Evolutionary conservation across 2,113 vertebrate species (phyloP).

Genomic region (Holacanthus passer): DNA sequence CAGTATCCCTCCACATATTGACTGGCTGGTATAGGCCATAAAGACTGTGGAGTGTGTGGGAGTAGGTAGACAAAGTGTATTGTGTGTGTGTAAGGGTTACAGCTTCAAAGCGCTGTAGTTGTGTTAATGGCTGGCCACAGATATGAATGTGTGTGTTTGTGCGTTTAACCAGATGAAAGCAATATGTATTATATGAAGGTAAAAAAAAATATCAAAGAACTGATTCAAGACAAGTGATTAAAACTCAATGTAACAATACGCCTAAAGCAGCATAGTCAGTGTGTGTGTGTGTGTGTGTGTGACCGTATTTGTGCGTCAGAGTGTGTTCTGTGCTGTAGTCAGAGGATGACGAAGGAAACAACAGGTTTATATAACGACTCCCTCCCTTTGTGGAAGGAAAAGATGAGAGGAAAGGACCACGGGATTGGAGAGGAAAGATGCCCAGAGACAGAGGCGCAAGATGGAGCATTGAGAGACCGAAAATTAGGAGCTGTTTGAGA

Average conservation of each 20-base stretch:
- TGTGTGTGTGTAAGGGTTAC: not conserved
- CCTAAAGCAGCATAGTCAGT: slow-evolving; percentile 1
- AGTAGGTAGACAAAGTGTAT: slow-evolving; percentile 6
- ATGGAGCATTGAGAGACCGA: not conserved
- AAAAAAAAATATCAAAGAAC: slow-evolving; percentile 5
- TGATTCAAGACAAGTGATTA: not conserved
- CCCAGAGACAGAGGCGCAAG: not conserved
- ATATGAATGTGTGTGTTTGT: not conserved
- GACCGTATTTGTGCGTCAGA: slow-evolving; percentile 28
- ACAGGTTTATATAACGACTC: slow-evolving; percentile 68
- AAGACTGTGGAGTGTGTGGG: slow-evolving; percentile 5
- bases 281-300: not conserved
- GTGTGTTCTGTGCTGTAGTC: slow-evolving; percentile 30
- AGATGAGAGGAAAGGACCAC: slow-evolving; percentile 24
- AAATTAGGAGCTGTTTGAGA: slow-evolving; percentile 5
- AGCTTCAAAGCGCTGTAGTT: not conserved
- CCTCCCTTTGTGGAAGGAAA: slow-evolving; percentile 34
- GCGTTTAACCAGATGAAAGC: slow-evolving; percentile 8
- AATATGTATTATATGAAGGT: not conserved
- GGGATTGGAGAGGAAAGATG: slow-evolving; percentile 17
- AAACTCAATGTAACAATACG: not conserved
- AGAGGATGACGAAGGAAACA: slow-evolving; percentile 53
- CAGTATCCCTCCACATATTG: not conserved
- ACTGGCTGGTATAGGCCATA: not conserved
- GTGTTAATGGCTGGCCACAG: not conserved